These are phyloP conservation scores for Melanotus villosus DNA, from an alignment of 2,888 invertebrate genomes.

Conservation along the genomic window DNA sequence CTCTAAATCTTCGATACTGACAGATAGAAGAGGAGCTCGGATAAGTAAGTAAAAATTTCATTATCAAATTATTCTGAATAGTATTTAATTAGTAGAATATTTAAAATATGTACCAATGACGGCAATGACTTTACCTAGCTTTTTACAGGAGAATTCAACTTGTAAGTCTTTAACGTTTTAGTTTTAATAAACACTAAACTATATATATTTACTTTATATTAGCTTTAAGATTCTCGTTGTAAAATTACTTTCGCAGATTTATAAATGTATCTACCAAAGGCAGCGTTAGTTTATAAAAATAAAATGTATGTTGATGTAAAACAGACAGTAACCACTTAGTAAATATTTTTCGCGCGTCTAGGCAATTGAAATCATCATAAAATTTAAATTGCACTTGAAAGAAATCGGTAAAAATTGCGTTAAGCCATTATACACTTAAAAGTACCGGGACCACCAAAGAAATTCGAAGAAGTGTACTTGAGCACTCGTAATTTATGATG, in stretches of 20 bases:
- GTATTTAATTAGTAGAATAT: too few relatives aligned
- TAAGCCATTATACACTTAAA: background rate
- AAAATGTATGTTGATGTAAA: conserved; percentile 8
- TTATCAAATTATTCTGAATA: too few relatives aligned
- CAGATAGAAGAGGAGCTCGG: too few relatives aligned
- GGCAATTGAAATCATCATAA: conserved; percentile 26
- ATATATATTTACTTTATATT: too few relatives aligned
- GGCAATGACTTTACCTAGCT: too few relatives aligned
- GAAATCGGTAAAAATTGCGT: conserved; percentile 5
- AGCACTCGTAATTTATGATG: conserved; percentile 26
- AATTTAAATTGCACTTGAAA: conserved; percentile 10
- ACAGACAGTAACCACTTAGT: conserved; percentile 12
- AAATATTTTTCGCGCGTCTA: conserved; percentile 10
- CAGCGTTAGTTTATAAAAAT: background rate
- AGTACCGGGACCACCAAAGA: conserved; percentile 26
- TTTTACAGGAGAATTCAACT: too few relatives aligned
- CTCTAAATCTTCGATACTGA: too few relatives aligned
- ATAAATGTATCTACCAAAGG: background rate
- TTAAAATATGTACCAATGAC: too few relatives aligned
- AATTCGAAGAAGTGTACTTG: conserved; percentile 28
- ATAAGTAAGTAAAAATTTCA: too few relatives aligned
- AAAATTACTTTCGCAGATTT: background rate
- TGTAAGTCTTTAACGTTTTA: too few relatives aligned
- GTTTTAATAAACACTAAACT: too few relatives aligned
- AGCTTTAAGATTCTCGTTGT: too few relatives aligned